These are phyloP conservation scores for Poicephalus gulielmi DNA, from an alignment of 2,113 vertebrate species.

Conservation along the genomic window DNA sequence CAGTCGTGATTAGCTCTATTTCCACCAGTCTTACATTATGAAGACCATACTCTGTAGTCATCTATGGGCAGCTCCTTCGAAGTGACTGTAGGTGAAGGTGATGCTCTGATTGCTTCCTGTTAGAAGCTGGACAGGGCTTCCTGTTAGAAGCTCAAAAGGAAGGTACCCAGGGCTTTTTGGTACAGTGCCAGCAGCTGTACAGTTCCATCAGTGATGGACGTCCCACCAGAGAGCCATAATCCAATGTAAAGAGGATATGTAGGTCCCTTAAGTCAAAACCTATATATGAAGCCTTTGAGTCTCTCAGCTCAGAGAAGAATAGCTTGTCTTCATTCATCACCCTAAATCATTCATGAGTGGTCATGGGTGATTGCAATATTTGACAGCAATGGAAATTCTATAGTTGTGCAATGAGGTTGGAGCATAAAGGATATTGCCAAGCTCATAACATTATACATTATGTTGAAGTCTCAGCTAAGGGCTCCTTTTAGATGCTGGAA, in stretches of 20 bases:
- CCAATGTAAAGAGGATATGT: neutral
- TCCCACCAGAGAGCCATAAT: neutral
- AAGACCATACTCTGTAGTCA: neutral
- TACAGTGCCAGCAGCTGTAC: neutral
- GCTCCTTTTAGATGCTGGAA: neutral
- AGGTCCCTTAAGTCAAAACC: neutral
- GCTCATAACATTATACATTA: rapidly evolving
- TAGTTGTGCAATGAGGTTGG: neutral
- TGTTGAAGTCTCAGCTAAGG: neutral
- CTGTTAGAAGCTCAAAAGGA: neutral
- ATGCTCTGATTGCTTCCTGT: neutral
- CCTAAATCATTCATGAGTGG: neutral
- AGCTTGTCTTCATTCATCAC: neutral
- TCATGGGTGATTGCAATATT: neutral
- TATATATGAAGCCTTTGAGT: neutral
- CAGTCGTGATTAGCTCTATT: neutral
- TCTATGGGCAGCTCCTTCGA: neutral
- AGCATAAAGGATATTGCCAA: neutral
- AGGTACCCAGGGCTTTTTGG: neutral
- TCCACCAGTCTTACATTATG: neutral
- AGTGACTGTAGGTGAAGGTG: neutral
- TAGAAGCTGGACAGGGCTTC: neutral
- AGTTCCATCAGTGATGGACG: neutral
- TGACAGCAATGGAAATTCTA: neutral
- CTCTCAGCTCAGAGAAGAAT: neutral